Evolutionary conservation across 2,797 vertebrate genomes (phyloP).

Genomic region (Urocyon cinereoargenteus): DNA sequence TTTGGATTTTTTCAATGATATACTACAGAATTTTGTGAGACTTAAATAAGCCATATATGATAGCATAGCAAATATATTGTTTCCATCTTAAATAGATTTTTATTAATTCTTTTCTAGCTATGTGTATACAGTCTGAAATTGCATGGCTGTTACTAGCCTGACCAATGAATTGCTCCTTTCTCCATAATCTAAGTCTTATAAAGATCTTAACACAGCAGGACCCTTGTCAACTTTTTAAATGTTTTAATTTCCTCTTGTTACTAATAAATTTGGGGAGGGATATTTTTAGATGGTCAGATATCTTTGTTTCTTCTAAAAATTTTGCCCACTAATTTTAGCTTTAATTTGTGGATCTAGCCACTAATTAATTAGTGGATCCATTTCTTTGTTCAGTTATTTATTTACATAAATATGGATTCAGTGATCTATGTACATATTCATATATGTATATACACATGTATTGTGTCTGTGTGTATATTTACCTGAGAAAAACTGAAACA

Average conservation of each 20-base stretch:
- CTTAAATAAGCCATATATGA: not conserved
- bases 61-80: not conserved
- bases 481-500: not conserved
- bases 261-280: not conserved
- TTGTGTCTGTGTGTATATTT: not conserved
- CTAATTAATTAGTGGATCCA: too few relatives aligned
- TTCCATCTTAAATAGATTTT: not conserved
- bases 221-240: not conserved
- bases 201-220: not conserved
- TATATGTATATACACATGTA: not conserved
- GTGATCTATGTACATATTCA: not conserved
- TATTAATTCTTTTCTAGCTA: not conserved
- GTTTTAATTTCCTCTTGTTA: not conserved
- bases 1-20: not conserved
- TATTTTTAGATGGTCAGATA: not conserved
- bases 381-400: not conserved
- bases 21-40: conserved; percentile 7
- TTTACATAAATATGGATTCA: not conserved
- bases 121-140: not conserved
- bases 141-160: not conserved
- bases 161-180: not conserved
- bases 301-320: not conserved
- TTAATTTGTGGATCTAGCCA: not conserved
- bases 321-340: not conserved
- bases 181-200: not conserved